Conservation (phyloP, 2,113 vertebrate species). For the Elgaria multicarinata region DNA sequence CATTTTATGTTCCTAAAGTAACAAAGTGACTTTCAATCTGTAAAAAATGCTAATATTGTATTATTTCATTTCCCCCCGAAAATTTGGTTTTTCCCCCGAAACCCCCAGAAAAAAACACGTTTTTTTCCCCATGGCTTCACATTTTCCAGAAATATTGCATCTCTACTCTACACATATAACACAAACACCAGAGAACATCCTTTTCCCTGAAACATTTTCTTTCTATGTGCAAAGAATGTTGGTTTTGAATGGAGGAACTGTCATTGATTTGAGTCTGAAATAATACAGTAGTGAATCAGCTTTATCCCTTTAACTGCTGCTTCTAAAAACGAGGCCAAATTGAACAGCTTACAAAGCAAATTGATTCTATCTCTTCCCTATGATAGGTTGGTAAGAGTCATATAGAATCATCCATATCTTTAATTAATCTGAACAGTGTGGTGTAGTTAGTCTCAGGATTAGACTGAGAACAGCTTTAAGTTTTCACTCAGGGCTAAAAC, state of each 20-base stretch:
- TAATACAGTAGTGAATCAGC: not conserved
- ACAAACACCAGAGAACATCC: not conserved
- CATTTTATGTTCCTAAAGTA: too few species aligned
- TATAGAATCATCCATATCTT: not conserved
- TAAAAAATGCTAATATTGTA: too few species aligned
- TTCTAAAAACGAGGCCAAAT: not conserved
- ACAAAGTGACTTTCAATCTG: too few species aligned
- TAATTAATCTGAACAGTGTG: not conserved
- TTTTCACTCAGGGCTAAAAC: too few species aligned
- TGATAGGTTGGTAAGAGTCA: not conserved
- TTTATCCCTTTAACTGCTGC: not conserved
- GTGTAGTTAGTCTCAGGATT: not conserved
- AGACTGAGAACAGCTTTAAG: not conserved
- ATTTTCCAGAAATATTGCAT: too few species aligned
- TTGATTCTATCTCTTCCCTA: not conserved
- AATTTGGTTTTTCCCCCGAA: too few species aligned
- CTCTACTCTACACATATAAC: too few species aligned
- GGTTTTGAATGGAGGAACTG: not conserved
- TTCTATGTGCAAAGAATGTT: not conserved
- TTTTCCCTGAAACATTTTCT: not conserved
- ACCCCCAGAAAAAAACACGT: too few species aligned
- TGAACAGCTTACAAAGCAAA: not conserved
- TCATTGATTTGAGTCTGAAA: not conserved
- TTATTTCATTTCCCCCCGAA: too few species aligned
- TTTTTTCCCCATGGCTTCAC: too few species aligned